phyloP scores from a whole-genome alignment of 2,888 invertebrate genomes.

The Orthosia incerta region DNA sequence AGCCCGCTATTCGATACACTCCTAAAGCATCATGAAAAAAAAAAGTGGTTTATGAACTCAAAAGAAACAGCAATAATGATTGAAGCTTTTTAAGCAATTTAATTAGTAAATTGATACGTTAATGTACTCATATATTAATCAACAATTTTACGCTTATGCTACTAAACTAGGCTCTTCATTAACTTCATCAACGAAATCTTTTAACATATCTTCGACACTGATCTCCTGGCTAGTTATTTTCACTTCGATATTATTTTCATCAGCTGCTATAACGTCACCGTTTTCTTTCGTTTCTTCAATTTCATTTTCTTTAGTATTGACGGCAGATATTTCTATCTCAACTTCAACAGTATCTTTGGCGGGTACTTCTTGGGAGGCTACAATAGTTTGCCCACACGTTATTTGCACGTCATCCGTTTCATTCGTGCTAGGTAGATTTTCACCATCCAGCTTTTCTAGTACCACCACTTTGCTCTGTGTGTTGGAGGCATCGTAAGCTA shows the following conservation, averaged over 20 bases:
- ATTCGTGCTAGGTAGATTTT: conserved; percentile 83
- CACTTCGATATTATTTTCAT: conserved; percentile 61
- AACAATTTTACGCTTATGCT: conserved; percentile 43
- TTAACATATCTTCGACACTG: conserved; percentile 86
- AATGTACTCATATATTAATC: conserved; percentile 30
- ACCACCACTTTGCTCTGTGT: conserved; percentile 71
- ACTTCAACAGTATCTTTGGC: conserved; percentile 45
- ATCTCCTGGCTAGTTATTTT: conserved; percentile 65
- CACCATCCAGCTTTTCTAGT: conserved; percentile 81
- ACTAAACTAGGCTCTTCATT: conserved; percentile 72
- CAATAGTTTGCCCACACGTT: conserved; percentile 82
- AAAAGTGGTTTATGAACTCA: not conserved
- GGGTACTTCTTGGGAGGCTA: conserved; percentile 78
- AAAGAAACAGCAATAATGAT: conserved; percentile 24
- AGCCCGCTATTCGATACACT: no score
- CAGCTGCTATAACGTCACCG: conserved; percentile 50
- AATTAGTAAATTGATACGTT: conserved; percentile 32
- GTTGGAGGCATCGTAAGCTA: conserved; percentile 79
- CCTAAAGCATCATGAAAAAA: no score
- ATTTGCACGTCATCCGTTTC: conserved; percentile 87
- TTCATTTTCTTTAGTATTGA: conserved; percentile 57
- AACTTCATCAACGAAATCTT: conserved; percentile 88
- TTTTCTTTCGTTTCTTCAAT: conserved; percentile 64
- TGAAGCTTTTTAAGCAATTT: conserved; percentile 45
- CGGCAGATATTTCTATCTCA: conserved; percentile 62